phyloP scores from a whole-genome alignment of 1,140 invertebrate species.

The Spodoptera litura region DNA sequence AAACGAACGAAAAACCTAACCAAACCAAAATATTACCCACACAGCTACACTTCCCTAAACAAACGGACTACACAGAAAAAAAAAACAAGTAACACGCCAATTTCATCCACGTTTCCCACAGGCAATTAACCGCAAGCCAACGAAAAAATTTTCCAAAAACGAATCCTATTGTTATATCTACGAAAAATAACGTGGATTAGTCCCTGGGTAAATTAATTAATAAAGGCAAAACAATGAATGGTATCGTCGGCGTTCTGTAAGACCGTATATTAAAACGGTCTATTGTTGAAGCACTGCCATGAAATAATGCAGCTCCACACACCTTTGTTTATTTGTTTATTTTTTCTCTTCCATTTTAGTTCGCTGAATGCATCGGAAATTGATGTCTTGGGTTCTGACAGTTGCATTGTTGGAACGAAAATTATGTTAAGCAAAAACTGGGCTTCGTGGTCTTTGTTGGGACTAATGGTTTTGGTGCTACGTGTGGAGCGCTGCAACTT shows the following conservation, averaged over 20 bases:
- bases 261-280: slow-evolving; percentile 50
- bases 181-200: slow-evolving; percentile 51
- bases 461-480: slow-evolving; percentile 9
- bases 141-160: slow-evolving; percentile 32
- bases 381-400: slow-evolving; percentile 29
- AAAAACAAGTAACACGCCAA: not conserved
- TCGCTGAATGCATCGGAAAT: slow-evolving; percentile 39
- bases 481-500: not conserved
- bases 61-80: not conserved
- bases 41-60: slow-evolving; percentile 17
- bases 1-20: not conserved
- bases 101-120: slow-evolving; percentile 18
- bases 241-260: slow-evolving; percentile 33
- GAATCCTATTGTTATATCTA: slow-evolving; percentile 42
- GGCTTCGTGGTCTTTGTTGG: not conserved
- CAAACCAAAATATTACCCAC: not conserved
- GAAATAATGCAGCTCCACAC: slow-evolving; percentile 44
- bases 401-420: slow-evolving; percentile 11
- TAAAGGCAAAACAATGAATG: slow-evolving; percentile 51
- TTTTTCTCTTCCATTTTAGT: slow-evolving; percentile 40
- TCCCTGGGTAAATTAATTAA: slow-evolving; percentile 51
- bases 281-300: slow-evolving; percentile 42
- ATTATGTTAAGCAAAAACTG: slow-evolving; percentile 12
- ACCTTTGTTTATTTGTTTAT: slow-evolving; percentile 42
- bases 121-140: slow-evolving; percentile 36